Percentiles rank a stretch among this genome's conserved stretches.
Evolutionary conservation across 30 jellyfish, hydroid and myxozoan genomes (phyloP).

Genomic region (Hydractinia echinata): DNA sequence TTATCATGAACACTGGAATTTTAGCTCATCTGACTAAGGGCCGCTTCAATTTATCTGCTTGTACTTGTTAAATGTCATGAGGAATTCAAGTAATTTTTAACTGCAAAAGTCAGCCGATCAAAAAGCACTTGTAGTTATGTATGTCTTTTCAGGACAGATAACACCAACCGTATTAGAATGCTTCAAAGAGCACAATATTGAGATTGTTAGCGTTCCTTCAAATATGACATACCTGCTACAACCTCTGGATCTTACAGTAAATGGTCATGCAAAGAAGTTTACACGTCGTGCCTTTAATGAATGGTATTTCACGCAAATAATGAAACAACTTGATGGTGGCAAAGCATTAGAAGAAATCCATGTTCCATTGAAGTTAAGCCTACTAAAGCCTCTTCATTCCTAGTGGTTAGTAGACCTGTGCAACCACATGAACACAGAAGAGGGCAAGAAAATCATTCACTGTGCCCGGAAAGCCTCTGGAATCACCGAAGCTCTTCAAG

Average conservation of each 20-base stretch:
- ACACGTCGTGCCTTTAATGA: not conserved
- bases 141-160: conserved; percentile 1
- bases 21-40: no score
- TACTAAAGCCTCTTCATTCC: not conserved
- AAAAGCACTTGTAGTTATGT: not conserved
- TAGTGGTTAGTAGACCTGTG: not conserved
- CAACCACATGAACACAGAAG: not conserved
- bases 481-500: not conserved
- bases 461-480: not conserved
- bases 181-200: not conserved
- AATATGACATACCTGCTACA: not conserved
- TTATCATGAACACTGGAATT: no score
- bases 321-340: not conserved
- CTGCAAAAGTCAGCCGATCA: not conserved
- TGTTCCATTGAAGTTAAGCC: not conserved
- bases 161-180: not conserved
- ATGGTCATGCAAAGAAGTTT: conserved; percentile 1
- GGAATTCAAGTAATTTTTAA: no score
- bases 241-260: not conserved
- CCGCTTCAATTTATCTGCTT: no score
- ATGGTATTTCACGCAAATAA: not conserved
- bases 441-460: conserved; percentile 1
- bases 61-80: no score
- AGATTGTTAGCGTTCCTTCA: not conserved
- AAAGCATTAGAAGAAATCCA: not conserved